Base-by-base conservation (phyloP, 1,140 invertebrate species). In the Watersipora subatra region DNA sequence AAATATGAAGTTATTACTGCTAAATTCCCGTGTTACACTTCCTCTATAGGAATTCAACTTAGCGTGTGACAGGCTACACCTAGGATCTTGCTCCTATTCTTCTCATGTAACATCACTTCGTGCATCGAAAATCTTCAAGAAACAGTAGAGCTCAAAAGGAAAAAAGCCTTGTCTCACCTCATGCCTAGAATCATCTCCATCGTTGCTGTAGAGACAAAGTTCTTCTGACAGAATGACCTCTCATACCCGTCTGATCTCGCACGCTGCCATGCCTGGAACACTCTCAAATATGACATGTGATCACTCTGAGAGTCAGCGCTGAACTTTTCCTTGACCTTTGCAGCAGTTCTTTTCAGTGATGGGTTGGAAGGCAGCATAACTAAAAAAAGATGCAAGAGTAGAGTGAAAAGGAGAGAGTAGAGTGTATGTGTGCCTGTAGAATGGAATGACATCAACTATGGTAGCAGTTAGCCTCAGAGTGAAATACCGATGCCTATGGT, bases 261-360 rank as follows among this genome's bases (percentile, higher is more conserved):
- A 65, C 85, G 82, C 73, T 86, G 84, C 85, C 85, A 86, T 17
- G 75, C 76, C 81, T 85, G 64, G 78, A 93, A 96, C 0, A 89
- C 86, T 72, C 89, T 82, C 2, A 97, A 80, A 29, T 95, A 82
- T 2, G 87, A 84, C 84, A 97, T 89, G 74, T 98, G 94, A 82
- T 99, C 95, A 67, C 92, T 95, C 68, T 85, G 88, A 12, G 89
- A 87, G 58, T 85, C 86, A 1, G 86, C 84, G 0, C 89, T 83
- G 67, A 96, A 86, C 66, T 87, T 86, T 66, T 85, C 85, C 29
- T 88, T 83, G 25, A 85, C 84, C 26, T 79, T 74, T 3, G 77
- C 75, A 1, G 86, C 86, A 19, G 83, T 80, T 71, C 85, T 82
- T 76, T 87, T 86, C 68, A 86, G 83, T 64, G 85, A 84, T 0